phyloP scores from a whole-genome alignment of 2,797 vertebrate genomes.

The Ceyx erithaca region DNA sequence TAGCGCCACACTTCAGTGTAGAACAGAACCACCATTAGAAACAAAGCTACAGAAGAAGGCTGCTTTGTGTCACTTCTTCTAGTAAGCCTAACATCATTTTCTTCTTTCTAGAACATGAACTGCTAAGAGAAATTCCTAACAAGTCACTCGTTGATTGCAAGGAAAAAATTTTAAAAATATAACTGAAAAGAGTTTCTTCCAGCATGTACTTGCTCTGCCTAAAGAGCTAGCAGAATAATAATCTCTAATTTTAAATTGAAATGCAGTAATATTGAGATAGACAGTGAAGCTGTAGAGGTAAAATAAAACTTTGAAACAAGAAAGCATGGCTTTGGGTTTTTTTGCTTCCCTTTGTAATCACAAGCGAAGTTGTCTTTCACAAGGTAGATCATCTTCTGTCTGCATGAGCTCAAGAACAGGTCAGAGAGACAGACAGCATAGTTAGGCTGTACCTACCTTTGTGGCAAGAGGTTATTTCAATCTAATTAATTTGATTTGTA shows the following conservation, averaged over 20 bases:
- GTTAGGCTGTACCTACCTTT: not conserved
- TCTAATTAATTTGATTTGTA: not conserved
- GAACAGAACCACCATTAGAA: not conserved
- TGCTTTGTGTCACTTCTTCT: not conserved
- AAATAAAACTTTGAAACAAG: not conserved
- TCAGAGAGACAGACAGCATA: not conserved
- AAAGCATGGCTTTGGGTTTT: not conserved
- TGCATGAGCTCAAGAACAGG: not conserved
- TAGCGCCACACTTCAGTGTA: not conserved
- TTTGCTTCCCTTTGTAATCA: not conserved
- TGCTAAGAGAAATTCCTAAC: not conserved
- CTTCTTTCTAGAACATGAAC: not conserved
- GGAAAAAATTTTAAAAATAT: not conserved
- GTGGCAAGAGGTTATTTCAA: slow-evolving; percentile 1
- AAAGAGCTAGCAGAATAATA: not conserved
- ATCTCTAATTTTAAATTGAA: not conserved
- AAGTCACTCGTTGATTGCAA: not conserved
- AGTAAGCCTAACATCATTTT: not conserved
- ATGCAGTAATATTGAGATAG: not conserved
- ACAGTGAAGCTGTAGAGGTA: not conserved
- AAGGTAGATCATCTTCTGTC: not conserved
- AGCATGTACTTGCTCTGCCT: not conserved
- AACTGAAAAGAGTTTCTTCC: not conserved
- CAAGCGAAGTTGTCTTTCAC: not conserved
- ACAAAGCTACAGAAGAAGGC: not conserved